A percentile compares a stretch with the other conserved stretches of the same genome.
Conservation (phyloP, 1,140 invertebrate genomes). For the Lamellibrachia luymesi region DNA sequence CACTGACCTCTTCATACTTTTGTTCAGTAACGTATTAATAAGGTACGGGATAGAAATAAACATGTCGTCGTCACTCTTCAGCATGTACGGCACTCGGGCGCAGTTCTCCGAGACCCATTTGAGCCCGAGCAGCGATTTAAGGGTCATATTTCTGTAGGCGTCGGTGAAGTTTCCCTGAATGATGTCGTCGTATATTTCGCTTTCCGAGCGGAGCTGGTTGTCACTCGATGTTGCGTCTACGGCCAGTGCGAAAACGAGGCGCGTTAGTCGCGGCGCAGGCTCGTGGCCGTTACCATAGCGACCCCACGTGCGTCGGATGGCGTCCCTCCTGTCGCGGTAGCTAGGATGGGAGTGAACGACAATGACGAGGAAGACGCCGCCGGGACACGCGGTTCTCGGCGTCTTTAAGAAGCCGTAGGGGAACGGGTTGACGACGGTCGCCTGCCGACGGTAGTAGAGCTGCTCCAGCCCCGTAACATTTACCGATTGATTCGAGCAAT, state of each 20-base stretch:
- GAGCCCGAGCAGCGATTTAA: conserved; percentile 67
- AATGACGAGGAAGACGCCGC: neutral
- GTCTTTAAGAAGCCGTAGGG: neutral
- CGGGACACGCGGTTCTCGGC: neutral
- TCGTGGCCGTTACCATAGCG: neutral
- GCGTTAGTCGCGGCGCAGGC: neutral
- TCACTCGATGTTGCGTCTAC: neutral
- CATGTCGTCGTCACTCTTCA: conserved; percentile 90
- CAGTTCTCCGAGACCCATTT: conserved; percentile 73
- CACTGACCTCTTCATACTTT: conserved; percentile 5
- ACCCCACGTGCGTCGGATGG: conserved; percentile 20
- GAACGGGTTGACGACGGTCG: conserved; percentile 7
- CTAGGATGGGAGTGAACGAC: conserved; percentile 11
- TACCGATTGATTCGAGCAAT: too few species aligned
- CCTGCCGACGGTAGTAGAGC: neutral
- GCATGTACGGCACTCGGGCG: conserved; percentile 65
- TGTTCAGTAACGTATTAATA: conserved; percentile 46
- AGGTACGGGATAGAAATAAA: conserved; percentile 67
- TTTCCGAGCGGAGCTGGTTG: conserved; percentile 8
- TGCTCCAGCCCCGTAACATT: neutral
- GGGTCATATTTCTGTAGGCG: conserved; percentile 42
- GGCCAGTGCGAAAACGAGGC: conserved; percentile 22
- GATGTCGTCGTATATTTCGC: conserved; percentile 38
- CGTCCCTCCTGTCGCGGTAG: conserved; percentile 15
- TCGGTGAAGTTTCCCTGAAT: conserved; percentile 50